A percentile compares a stretch with the other conserved stretches of the same genome.
Evolutionary conservation across 2,113 vertebrate species (phyloP).

Genomic region (Gnathonemus echidnorhynchus): DNA sequence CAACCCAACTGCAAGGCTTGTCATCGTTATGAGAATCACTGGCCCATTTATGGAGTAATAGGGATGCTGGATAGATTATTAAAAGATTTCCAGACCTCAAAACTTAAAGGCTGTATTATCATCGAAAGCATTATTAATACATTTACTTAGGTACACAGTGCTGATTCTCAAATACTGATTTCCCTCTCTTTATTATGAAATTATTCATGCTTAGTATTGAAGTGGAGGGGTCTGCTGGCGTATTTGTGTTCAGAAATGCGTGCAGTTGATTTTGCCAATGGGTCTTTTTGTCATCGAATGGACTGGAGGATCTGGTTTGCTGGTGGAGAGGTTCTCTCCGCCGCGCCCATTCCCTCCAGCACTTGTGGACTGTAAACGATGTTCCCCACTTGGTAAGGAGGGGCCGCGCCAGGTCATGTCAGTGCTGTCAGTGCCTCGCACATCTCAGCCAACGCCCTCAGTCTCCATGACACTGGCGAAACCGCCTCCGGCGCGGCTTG

Average conservation of each 20-base stretch:
- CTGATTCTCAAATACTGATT: not conserved
- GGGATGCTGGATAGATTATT: not conserved
- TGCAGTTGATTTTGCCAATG: not conserved
- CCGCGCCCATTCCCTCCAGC: not conserved
- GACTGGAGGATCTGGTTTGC: not conserved
- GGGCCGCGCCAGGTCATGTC: not conserved
- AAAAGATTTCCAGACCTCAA: not conserved
- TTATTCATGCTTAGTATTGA: not conserved
- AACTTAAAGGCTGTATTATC: not conserved
- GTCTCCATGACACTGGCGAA: not conserved
- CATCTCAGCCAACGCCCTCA: not conserved
- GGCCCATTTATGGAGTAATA: not conserved
- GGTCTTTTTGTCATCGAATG: not conserved
- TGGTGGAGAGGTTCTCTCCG: not conserved
- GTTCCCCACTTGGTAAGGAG: not conserved
- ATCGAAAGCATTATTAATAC: not conserved
- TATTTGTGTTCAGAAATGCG: not conserved
- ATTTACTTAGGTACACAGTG: not conserved
- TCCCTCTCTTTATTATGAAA: not conserved
- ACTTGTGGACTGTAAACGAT: not conserved
- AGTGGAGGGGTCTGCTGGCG: not conserved
- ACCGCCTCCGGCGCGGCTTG: not conserved
- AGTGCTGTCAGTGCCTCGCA: not conserved
- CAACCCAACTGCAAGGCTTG: slow-evolving; percentile 3
- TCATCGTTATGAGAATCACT: not conserved